Conservation (phyloP, 2,797 vertebrate species). For the Sebastes nivosus region DNA sequence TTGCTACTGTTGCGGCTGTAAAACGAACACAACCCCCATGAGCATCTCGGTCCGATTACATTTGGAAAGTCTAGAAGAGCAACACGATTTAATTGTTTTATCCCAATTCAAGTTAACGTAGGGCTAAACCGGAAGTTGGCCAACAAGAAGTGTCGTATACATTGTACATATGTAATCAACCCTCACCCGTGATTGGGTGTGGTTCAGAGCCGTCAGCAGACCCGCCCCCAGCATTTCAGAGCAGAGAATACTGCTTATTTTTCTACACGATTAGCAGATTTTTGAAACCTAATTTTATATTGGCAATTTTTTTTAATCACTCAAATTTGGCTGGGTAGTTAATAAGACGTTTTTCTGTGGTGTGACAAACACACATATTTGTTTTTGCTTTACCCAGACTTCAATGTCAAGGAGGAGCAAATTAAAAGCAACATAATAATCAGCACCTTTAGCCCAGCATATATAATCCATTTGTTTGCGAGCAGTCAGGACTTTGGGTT, state of each 20-base stretch:
- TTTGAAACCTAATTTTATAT: too few species aligned
- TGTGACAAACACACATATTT: not conserved
- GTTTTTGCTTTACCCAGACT: not conserved
- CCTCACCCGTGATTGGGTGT: accelerated
- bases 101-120: not conserved
- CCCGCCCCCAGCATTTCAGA: not conserved
- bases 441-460: not conserved
- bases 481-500: not conserved
- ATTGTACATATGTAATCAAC: not conserved
- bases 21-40: accelerated
- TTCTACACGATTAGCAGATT: too few species aligned
- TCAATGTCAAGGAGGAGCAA: not conserved
- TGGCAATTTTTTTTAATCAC: too few species aligned
- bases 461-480: not conserved
- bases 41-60: not conserved
- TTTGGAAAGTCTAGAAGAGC: not conserved
- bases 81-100: not conserved
- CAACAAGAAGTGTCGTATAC: not conserved
- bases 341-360: not conserved
- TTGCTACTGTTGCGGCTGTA: not conserved
- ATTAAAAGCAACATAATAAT: constrained; percentile 13
- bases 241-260: too few species aligned
- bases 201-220: not conserved
- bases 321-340: not conserved
- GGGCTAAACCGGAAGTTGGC: not conserved